Percentiles rank a stretch among this genome's conserved stretches.
These are phyloP conservation scores for Polydesmus complanatus DNA, from an alignment of 2,888 invertebrate species.

Conservation along the genomic window DNA sequence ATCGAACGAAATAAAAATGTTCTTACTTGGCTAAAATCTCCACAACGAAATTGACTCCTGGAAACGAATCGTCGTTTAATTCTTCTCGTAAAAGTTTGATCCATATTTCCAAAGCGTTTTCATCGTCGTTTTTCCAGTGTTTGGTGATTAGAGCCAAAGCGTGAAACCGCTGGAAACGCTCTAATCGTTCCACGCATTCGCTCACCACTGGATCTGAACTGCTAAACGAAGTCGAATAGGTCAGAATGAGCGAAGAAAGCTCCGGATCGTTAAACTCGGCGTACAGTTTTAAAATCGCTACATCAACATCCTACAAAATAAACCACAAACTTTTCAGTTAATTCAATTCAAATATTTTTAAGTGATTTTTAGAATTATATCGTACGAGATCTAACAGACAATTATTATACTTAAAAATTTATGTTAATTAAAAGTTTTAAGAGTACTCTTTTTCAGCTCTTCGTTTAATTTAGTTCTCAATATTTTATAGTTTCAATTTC, in stretches of 20 bases:
- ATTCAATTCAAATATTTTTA: background rate
- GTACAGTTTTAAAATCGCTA: slow-evolving; percentile 35
- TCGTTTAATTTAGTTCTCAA: no score
- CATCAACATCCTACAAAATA: slow-evolving; percentile 33
- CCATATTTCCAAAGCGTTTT: slow-evolving; percentile 35
- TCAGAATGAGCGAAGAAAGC: slow-evolving; percentile 26
- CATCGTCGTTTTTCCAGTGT: slow-evolving; percentile 29
- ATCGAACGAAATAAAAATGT: no score
- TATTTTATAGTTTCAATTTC: no score
- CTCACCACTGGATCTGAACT: no score
- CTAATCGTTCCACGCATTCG: slow-evolving; percentile 34
- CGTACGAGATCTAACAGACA: no score
- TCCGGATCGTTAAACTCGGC: slow-evolving; percentile 30
- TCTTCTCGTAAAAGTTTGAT: slow-evolving; percentile 32
- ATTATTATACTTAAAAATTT: background rate
- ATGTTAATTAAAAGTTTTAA: no score
- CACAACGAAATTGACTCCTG: slow-evolving; percentile 33
- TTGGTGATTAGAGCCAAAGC: slow-evolving; percentile 33
- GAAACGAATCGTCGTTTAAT: slow-evolving; percentile 32
- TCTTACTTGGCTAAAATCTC: slow-evolving; percentile 35
- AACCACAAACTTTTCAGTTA: background rate
- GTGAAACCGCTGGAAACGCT: slow-evolving; percentile 31
- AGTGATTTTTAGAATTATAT: slow-evolving; percentile 5
- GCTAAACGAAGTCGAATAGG: slow-evolving; percentile 22
- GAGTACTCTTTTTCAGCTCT: no score